Percentiles rank a stretch among this genome's conserved stretches.
Evolutionary conservation across 2,797 vertebrate genomes (phyloP).

Genomic region (Chaenodraco wilsoni): DNA sequence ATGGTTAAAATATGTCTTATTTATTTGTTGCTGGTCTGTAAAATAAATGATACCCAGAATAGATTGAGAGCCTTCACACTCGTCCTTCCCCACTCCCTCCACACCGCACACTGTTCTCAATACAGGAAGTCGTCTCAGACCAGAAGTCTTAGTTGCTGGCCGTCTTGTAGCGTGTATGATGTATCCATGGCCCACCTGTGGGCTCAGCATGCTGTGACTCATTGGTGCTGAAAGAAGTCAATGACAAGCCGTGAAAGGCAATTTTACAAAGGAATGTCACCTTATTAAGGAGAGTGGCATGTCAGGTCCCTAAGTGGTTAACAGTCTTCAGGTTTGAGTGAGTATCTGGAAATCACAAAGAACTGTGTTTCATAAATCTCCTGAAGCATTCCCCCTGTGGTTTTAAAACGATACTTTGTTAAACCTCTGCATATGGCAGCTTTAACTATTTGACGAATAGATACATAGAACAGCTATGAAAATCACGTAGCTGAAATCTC

Average conservation of each 20-base stretch:
- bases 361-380: conserved; percentile 34
- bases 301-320: conserved; percentile 20
- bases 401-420: conserved; percentile 17
- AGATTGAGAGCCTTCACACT: not conserved
- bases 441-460: not conserved
- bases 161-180: not conserved
- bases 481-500: not conserved
- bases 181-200: conserved; percentile 14
- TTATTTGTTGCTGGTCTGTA: not conserved
- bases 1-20: not conserved
- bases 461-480: not conserved
- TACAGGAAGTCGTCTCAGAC: not conserved
- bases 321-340: conserved; percentile 13
- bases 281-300: conserved; percentile 26
- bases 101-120: not conserved
- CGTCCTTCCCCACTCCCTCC: not conserved
- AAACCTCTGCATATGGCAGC: not conserved
- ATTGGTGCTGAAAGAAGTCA: conserved; percentile 5
- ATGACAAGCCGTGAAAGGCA: conserved; percentile 32
- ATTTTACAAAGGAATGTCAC: conserved; percentile 42
- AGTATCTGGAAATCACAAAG: conserved; percentile 24
- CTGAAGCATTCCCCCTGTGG: not conserved
- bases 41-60: not conserved
- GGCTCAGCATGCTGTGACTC: conserved; percentile 16
- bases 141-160: not conserved